A percentile compares a stretch with the other conserved stretches of the same genome.
Conservation (phyloP, 1,140 invertebrate species). For the Ceratosolen solmsi region DNA sequence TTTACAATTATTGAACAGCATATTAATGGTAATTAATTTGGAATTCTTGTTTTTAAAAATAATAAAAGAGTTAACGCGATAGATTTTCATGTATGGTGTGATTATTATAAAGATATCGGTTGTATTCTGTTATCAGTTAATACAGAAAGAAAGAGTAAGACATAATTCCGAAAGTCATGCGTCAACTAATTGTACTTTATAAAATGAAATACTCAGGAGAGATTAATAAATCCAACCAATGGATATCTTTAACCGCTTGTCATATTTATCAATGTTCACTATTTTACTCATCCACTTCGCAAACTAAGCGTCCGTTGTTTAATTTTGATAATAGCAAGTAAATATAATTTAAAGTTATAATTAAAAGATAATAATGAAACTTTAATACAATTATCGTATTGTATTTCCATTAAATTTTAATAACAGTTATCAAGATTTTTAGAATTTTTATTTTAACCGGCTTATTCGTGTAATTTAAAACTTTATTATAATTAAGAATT, state of each 20-base stretch:
- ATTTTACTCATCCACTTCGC: background rate
- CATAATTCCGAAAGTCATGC: slow-evolving; percentile 27
- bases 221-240: slow-evolving; percentile 45
- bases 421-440: background rate
- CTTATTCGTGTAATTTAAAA: no score
- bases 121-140: slow-evolving; percentile 28
- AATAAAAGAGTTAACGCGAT: slow-evolving; percentile 14
- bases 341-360: background rate
- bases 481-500: no score
- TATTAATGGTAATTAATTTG: slow-evolving; percentile 34
- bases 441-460: no score
- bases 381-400: background rate
- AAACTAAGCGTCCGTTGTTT: background rate
- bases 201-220: slow-evolving; percentile 43
- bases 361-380: background rate
- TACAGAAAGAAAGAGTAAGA: slow-evolving; percentile 14
- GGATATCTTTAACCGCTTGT: slow-evolving; percentile 33
- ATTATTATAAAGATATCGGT: slow-evolving; percentile 27
- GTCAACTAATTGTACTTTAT: slow-evolving; percentile 40
- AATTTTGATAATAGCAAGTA: background rate
- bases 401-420: slow-evolving; percentile 14
- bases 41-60: slow-evolving; percentile 40
- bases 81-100: background rate
- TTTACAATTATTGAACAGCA: slow-evolving; percentile 35
- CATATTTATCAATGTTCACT: slow-evolving; percentile 7